These are phyloP conservation scores for Syngnathoides biaculeatus DNA, from an alignment of 2,113 vertebrate species.

Conservation along the genomic window DNA sequence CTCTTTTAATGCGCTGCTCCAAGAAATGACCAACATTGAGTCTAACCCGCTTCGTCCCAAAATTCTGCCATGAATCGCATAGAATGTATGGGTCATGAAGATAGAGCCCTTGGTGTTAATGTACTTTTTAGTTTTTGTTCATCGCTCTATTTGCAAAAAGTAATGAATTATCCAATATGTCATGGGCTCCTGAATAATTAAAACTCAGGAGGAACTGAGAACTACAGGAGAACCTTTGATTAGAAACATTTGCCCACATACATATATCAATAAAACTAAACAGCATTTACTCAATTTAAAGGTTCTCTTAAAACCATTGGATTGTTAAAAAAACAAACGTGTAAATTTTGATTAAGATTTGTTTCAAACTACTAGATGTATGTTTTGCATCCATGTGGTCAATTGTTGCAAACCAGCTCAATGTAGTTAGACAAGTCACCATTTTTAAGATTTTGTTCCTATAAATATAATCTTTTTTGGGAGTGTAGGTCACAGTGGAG, in stretches of 20 bases:
- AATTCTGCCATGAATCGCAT: too few relatives aligned
- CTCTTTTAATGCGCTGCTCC: too few relatives aligned
- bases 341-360: background rate
- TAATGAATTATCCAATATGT: too few relatives aligned
- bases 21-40: too few relatives aligned
- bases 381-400: background rate
- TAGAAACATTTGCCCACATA: background rate
- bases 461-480: constrained; percentile 2
- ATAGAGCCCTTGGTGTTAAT: too few relatives aligned
- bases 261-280: background rate
- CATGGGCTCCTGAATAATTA: too few relatives aligned
- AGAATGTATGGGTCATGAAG: too few relatives aligned
- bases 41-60: too few relatives aligned
- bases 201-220: background rate
- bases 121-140: too few relatives aligned
- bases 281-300: background rate
- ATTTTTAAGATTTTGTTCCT: background rate
- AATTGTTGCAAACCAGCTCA: constrained; percentile 1
- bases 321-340: background rate
- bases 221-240: background rate
- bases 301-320: background rate
- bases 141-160: too few relatives aligned
- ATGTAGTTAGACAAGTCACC: background rate
- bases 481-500: constrained; percentile 90
- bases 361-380: background rate